Percentiles rank a stretch among this genome's conserved stretches.
Evolutionary conservation across 2,888 invertebrate genomes (phyloP).

Genomic region (Lepidochitona cinerea): DNA sequence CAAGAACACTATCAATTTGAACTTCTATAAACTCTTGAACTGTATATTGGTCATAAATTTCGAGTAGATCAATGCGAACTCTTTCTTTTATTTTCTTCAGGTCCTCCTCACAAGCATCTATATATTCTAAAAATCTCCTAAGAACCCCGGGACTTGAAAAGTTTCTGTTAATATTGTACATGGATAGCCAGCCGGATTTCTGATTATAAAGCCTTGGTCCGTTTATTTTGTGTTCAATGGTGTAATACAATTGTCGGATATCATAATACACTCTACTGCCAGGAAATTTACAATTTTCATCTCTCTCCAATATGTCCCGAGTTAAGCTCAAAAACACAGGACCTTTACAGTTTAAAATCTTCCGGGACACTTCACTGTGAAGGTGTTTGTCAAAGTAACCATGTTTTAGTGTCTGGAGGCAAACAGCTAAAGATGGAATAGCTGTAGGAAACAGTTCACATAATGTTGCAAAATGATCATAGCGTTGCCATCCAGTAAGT

Average conservation of each 20-base stretch:
- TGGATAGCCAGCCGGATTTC: conserved; percentile 35
- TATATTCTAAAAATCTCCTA: conserved; percentile 17
- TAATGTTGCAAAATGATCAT: conserved; percentile 69
- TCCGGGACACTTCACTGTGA: conserved; percentile 12
- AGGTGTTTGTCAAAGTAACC: conserved; percentile 31
- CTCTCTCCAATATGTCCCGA: background rate
- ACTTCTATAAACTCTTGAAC: conserved; percentile 39
- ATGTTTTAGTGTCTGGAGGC: conserved; percentile 38
- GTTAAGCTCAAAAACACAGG: conserved; percentile 23
- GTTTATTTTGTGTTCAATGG: background rate
- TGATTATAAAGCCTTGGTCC: conserved; percentile 12
- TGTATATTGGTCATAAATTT: conserved; percentile 28
- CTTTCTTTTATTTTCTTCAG: conserved; percentile 9
- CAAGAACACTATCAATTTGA: conserved; percentile 15
- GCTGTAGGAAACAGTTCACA: conserved; percentile 72
- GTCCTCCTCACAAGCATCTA: conserved; percentile 8
- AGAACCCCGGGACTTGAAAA: conserved; percentile 36
- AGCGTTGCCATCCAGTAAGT: conserved; percentile 71
- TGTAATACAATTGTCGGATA: conserved; percentile 27
- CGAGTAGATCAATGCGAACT: conserved; percentile 15
- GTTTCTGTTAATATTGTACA: conserved; percentile 26
- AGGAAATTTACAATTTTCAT: conserved; percentile 70
- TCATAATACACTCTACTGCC: conserved; percentile 71
- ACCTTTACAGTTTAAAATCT: background rate
- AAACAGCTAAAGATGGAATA: conserved; percentile 68